Evolutionary conservation across 30 jellyfish, hydroid and myxozoan species (phyloP).

Genomic region (Sanderia malayensis): DNA sequence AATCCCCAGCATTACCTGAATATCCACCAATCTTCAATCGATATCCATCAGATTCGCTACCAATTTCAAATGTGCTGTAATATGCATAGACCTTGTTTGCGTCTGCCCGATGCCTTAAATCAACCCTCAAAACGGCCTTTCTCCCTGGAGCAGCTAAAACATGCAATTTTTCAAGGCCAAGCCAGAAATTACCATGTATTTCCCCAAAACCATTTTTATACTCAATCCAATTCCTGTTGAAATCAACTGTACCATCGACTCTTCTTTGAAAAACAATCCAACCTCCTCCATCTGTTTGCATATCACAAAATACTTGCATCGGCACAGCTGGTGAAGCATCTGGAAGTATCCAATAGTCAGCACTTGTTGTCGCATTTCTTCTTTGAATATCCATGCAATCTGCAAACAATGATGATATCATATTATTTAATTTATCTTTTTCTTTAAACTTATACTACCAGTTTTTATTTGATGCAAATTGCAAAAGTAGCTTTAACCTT

Average conservation of each 20-base stretch:
- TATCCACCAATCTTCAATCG: conserved; percentile 6
- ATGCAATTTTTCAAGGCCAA: conserved; percentile 29
- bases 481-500: no score
- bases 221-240: conserved; percentile 27
- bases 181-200: conserved; percentile 30
- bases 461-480: no score
- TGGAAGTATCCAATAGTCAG: no score
- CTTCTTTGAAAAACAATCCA: conserved; percentile 44
- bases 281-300: conserved; percentile 35
- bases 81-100: conserved; percentile 11
- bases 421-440: no score
- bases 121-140: conserved; percentile 24
- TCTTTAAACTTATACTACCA: no score
- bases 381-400: no score
- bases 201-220: conserved; percentile 39
- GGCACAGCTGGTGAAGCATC: no score
- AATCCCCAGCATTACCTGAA: conserved; percentile 35
- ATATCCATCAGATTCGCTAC: conserved; percentile 30
- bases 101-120: background rate
- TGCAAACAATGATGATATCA: no score
- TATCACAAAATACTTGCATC: conserved; percentile 11
- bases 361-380: background rate
- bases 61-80: conserved; percentile 5
- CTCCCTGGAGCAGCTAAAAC: conserved; percentile 33
- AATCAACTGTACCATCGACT: conserved; percentile 23